Base-by-base conservation (phyloP, 2,113 vertebrate species). In the Chaetodon auriga region DNA sequence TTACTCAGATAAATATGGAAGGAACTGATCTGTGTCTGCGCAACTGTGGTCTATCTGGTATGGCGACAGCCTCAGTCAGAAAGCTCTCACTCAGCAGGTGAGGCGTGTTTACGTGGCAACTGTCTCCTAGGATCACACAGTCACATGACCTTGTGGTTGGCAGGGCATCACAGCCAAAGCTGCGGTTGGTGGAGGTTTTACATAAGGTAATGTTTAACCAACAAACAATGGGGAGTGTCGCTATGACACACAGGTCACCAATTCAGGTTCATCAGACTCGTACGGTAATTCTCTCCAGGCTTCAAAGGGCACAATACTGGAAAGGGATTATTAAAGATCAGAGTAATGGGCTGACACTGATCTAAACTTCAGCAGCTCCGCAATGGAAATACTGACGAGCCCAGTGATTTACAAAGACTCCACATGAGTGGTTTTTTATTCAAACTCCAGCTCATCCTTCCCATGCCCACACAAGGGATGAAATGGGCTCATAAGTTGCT, bases 141-240 rank as follows among this genome's bases (percentile, higher is more conserved):
- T 93, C 94, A 95, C 73, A 81, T 92, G 94, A 95, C 90, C 75
- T 70, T 85, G 92, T 77, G 81, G 89, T 71, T 65, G 48, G 63
- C 75, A 68, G 57, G 45, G 85, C 80, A 76, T 90, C 89, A 89
- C 43, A 19, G 83, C 51, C 75, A n/a, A 75, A 88, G 76, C 69
- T 85, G 92, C 6, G 79, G 90, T 70, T 63, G 35, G 38, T 71
- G 64, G 63, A 89, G 69, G 81, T 82, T 93, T 93, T 90, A 83
- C 91, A 89, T 86, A 89, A 91, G 90, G 83, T 94, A 92, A 93
- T 95, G 93, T 95, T 94, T 94, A 92, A 91, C 91, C 85, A 64
- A 81, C 90, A 94, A 93, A 94, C 92, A 95, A 83, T 36, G 72
- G 82, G 94, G 92, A 90, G 93, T 92, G 92, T 92, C 83, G 10